These are phyloP conservation scores for Lasiurus borealis DNA, from an alignment of 2,113 vertebrate genomes.

Conservation along the genomic window DNA sequence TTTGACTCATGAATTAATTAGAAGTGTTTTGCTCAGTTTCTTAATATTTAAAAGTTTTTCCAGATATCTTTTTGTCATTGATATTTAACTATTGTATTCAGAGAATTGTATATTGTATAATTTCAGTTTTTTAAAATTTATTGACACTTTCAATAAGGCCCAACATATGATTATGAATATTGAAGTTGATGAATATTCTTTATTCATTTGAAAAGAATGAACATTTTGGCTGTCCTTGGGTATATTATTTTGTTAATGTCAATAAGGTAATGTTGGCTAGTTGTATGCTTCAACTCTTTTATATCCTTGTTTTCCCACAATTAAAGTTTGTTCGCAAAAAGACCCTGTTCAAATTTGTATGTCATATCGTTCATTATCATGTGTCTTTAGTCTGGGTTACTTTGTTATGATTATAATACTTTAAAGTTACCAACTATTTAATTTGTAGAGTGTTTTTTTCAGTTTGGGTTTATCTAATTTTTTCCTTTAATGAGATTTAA, in stretches of 20 bases:
- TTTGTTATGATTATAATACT: slow-evolving; percentile 21
- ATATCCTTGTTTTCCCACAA: neutral
- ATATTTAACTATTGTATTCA: neutral
- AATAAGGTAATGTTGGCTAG: neutral
- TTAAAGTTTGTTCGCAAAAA: neutral
- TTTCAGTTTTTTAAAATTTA: slow-evolving; percentile 30
- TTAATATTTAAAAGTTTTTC: slow-evolving; percentile 31
- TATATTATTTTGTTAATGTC: slow-evolving; percentile 2
- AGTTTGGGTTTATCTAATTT: slow-evolving; percentile 13
- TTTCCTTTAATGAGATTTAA: neutral
- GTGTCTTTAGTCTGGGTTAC: slow-evolving; percentile 11
- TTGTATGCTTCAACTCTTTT: slow-evolving; percentile 19
- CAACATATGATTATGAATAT: neutral
- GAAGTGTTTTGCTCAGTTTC: too few species aligned
- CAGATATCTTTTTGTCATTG: slow-evolving; percentile 28
- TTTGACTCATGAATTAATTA: slow-evolving; percentile 16
- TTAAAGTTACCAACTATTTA: neutral
- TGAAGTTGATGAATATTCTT: neutral
- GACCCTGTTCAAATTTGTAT: neutral
- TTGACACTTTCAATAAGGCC: slow-evolving; percentile 25
- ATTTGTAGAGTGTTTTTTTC: neutral
- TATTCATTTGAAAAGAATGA: slow-evolving; percentile 30
- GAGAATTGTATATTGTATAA: neutral
- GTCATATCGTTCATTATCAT: neutral
- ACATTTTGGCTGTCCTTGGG: neutral